Conservation (phyloP, 2,113 vertebrate genomes). For the Phocoena phocoena region DNA sequence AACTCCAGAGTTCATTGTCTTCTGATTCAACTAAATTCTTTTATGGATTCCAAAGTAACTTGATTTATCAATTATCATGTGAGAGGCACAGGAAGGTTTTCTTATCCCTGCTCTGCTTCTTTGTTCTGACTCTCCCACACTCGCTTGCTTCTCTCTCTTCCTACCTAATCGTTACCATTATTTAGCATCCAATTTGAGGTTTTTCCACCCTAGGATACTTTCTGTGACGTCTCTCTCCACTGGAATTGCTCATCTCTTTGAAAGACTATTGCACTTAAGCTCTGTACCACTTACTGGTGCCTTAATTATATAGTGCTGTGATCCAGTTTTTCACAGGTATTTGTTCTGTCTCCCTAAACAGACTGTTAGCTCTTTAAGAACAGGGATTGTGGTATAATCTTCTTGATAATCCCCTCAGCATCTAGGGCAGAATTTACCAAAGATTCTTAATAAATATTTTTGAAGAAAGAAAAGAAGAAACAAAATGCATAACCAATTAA, state of each 20-base stretch:
- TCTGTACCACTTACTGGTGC: not conserved
- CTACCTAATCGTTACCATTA: not conserved
- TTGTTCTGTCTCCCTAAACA: conserved; percentile 22
- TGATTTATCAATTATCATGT: not conserved
- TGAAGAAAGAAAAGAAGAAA: not conserved
- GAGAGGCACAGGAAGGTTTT: not conserved
- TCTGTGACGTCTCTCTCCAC: not conserved
- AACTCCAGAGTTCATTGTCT: not conserved
- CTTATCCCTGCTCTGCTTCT: not conserved
- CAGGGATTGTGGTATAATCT: not conserved
- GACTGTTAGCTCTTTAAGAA: not conserved
- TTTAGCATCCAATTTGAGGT: not conserved
- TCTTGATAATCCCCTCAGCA: not conserved
- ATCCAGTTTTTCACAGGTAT: not conserved
- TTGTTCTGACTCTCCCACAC: not conserved
- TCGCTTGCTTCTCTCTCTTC: not conserved
- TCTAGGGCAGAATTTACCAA: conserved; percentile 26
- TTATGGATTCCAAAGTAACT: not conserved
- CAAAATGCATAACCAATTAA: not conserved
- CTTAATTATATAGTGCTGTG: not conserved
- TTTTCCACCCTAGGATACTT: not conserved
- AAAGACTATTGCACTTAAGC: not conserved
- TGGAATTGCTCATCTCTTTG: not conserved
- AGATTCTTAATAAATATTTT: conserved; percentile 10
- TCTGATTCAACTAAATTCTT: not conserved